Conservation (phyloP, 2,797 vertebrate species). For the Sebastes hubbsi region DNA sequence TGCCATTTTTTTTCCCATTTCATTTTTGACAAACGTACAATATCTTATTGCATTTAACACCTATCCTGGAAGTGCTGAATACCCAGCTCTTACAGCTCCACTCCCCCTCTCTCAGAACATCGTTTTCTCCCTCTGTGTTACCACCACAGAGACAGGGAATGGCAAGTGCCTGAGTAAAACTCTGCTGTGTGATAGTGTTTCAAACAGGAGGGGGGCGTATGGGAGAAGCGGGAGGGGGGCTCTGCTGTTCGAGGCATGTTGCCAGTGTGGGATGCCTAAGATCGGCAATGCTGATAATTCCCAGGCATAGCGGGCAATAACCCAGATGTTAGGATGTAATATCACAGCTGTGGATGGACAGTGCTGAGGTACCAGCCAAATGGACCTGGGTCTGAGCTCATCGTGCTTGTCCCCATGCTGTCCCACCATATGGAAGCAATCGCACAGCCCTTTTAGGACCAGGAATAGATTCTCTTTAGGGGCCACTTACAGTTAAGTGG, state of each 20-base stretch:
- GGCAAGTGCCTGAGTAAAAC: conserved; percentile 76
- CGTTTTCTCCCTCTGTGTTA: conserved; percentile 74
- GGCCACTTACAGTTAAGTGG: conserved; percentile 97
- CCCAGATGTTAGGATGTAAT: conserved; percentile 98
- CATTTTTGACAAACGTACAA: conserved; percentile 71
- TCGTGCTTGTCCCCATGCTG: conserved; percentile 94
- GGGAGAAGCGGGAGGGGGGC: conserved; percentile 53
- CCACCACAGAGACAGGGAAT: conserved; percentile 76
- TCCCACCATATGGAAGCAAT: conserved; percentile 99
- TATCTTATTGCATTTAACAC: conserved; percentile 83
- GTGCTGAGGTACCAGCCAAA: conserved; percentile 92
- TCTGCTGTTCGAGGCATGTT: conserved; percentile 76
- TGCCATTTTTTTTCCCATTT: conserved; percentile 62
- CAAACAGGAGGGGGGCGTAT: conserved; percentile 75
- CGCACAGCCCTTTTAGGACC: conserved; percentile 95
- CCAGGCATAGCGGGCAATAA: conserved; percentile 98
- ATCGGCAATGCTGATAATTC: conserved; percentile 95
- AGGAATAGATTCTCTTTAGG: conserved; percentile 95
- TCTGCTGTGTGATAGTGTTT: conserved; percentile 83
- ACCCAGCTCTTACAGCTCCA: conserved; percentile 63
- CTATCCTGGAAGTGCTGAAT: conserved; percentile 79
- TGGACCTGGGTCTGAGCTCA: conserved; percentile 87
- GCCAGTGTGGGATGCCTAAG: conserved; percentile 95
- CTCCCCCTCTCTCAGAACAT: conserved; percentile 70
- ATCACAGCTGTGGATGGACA: conserved; percentile 95